Base-by-base conservation (phyloP, 2,888 invertebrate species). In the Cistogaster globosa region DNA sequence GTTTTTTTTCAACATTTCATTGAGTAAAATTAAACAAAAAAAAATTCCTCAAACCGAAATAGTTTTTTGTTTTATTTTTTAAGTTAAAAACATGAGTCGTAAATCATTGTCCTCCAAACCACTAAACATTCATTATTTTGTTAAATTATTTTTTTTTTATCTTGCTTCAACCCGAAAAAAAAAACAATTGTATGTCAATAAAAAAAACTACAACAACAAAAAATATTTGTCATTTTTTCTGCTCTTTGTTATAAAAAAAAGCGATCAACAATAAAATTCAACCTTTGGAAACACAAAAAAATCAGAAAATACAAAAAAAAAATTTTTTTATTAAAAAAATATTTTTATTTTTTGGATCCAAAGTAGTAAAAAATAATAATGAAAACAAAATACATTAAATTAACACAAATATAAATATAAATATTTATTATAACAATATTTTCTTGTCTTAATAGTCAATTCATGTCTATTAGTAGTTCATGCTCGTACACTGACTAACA, bases 391-490 rank as follows among this genome's bases (percentile, higher is more conserved):
- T 65, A 62, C 51, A 76, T 84, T 72, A 80, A 84, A 84, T 84
- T 80, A 84, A 84, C 80, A 84, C 84, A 80, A 84, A 80, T 67
- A 80, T 72, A 84, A 84, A 84, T 67, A 80, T 72, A 84, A 84
- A 84, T 67, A 84, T 80, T 84, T 74, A 78, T 83, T 83, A 78
- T 75, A 74, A 74, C 74, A 79, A 78, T 48, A 79, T 74, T 78
- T 80, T 74, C 32, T 60, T 60, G 58, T 42, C 38, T 57, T 60
- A 77, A 77, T 53, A 36, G 53, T 18, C 55, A 45, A 12, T 26
- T 53, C 32, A 32, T 32, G 58, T 67, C 58, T 57, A 76, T 76
- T 57, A 76, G 22, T 75, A 63, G 22, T 26, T 9, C n/a, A 12
- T 16, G 0, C 48, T n/a, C 48, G 26, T 76, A 32, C 32, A 32